Evolutionary conservation across 2,888 invertebrate species (phyloP).

Genomic region (Trichopoda pennipes): DNA sequence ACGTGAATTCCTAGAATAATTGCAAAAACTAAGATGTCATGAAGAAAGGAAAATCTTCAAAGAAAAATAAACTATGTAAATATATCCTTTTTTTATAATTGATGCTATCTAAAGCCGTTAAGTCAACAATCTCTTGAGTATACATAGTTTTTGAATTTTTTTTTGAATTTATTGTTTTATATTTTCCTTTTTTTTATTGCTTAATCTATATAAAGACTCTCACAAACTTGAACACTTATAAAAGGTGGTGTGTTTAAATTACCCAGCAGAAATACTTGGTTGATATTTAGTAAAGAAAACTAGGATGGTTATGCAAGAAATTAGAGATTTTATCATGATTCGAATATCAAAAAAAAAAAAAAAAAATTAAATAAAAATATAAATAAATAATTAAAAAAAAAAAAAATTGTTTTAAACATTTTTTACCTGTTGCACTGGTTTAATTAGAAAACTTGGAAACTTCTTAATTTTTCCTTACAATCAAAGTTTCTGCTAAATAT

Average conservation of each 20-base stretch:
- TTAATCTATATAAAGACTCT: slow-evolving; percentile 4
- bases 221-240: background rate
- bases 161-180: too few species aligned
- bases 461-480: too few species aligned
- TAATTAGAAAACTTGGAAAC: too few species aligned
- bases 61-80: slow-evolving; percentile 1
- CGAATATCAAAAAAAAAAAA: too few species aligned
- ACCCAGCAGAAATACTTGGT: background rate
- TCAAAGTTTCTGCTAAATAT: too few species aligned
- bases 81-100: slow-evolving; percentile 7
- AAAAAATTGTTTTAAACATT: too few species aligned
- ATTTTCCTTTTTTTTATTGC: background rate
- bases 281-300: too few species aligned
- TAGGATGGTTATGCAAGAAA: too few species aligned
- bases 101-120: slow-evolving; percentile 57
- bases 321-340: too few species aligned
- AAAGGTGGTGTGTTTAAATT: background rate
- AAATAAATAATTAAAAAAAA: too few species aligned
- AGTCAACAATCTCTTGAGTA: slow-evolving; percentile 49
- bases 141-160: background rate
- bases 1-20: background rate
- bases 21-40: background rate
- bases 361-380: too few species aligned
- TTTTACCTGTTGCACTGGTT: too few species aligned
- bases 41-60: background rate